Evolutionary conservation across 2,888 invertebrate genomes (phyloP).

Genomic region (Tipula unca): DNA sequence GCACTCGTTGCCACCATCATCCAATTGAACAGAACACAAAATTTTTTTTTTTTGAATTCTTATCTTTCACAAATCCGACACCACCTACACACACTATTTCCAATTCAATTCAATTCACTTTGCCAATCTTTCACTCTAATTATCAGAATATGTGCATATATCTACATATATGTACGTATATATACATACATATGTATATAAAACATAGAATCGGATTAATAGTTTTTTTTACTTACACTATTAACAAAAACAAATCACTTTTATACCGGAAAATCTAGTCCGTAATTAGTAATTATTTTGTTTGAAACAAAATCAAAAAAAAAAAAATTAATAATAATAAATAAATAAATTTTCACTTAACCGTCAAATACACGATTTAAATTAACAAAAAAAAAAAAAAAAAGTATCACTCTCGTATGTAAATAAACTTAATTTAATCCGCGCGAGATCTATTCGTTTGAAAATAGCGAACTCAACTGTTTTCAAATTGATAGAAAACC

Average conservation of each 20-base stretch:
- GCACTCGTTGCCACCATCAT: not conserved
- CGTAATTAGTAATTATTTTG: not conserved
- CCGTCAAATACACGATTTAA: not conserved
- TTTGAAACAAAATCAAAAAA: not conserved
- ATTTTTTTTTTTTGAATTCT: not conserved
- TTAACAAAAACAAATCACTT: not conserved
- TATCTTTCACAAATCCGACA: not conserved
- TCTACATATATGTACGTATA: too few species aligned
- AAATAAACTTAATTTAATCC: not conserved
- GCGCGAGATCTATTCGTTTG: not conserved
- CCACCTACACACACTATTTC: not conserved
- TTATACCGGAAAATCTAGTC: not conserved
- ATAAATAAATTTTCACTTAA: not conserved
- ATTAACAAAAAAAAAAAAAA: not conserved
- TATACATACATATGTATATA: too few species aligned
- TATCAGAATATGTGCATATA: too few species aligned
- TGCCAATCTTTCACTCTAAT: not conserved
- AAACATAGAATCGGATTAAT: not conserved
- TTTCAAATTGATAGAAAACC: slow-evolving; percentile 17
- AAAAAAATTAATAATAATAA: not conserved
- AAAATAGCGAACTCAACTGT: slow-evolving; percentile 19
- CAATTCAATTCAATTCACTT: not conserved
- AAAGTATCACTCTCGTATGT: not conserved
- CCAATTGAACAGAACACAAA: not conserved
- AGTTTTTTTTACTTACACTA: not conserved